Base-by-base conservation (phyloP, 2,113 vertebrate genomes). In the Lates calcarifer region DNA sequence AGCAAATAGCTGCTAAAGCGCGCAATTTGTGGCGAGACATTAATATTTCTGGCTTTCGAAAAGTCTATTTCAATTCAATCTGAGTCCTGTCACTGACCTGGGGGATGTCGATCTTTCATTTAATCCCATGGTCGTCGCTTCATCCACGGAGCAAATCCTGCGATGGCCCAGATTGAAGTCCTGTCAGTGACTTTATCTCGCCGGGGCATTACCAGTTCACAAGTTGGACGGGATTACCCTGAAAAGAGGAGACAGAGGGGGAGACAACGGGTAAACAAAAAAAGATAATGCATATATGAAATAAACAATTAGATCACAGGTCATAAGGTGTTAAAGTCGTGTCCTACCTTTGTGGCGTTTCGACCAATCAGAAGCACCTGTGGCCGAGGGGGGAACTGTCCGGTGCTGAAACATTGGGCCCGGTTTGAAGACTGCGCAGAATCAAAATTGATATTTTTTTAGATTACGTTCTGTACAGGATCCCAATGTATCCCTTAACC, bases 131-230 rank as follows among this genome's bases (percentile, higher is more conserved):
- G 87, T 90, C 81, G 89, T 67, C 78, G 82, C 92, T 93, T 95
- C 93, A 95, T 95, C 94, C 90, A 86, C 79, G 47, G 58, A 89
- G 84, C 82, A 95, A 96, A 96, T 95, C 95, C 94, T 83, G 84
- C 84, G 79, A 85, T 95, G 95, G 69, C 95, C 95, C 94, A 95
- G 93, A 94, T 96, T 94, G 90, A 86, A 90, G 93, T 84, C 84
- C 93, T 83, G 91, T 88, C 89, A 80, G 89, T 84, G 89, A 87
- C 84, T 90, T 89, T 89, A 91, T 86, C 87, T 87, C 79, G 45
- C 69, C 62, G 29, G 71, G 85, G 91, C 90, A 91, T 93, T 93
- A 92, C 85, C 66, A 83, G 87, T 92, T 91, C 88, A 90, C 85
- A 85, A 91, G 41, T 79, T 82, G 84, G 87, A 85, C 69, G 56